These are phyloP conservation scores for Pipra filicauda DNA, from an alignment of 2,113 vertebrate species.

Conservation along the genomic window DNA sequence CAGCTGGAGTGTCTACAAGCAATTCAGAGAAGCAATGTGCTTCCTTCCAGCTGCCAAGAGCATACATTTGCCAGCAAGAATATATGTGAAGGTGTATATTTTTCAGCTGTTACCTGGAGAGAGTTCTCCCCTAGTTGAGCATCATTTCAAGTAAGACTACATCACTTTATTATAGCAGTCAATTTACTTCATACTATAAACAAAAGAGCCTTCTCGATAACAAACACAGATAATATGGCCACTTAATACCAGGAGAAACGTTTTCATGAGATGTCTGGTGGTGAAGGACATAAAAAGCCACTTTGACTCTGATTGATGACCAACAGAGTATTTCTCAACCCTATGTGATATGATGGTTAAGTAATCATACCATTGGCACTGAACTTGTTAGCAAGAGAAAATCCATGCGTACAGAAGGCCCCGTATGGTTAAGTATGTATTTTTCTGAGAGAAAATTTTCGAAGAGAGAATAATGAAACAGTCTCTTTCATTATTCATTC, in stretches of 20 bases:
- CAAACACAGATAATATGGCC: no score
- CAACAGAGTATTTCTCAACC: not conserved
- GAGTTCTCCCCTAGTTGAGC: not conserved
- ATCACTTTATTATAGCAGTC: not conserved
- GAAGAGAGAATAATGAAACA: slow-evolving; percentile 37
- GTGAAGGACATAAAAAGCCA: not conserved
- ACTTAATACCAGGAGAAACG: not conserved
- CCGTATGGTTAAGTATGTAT: not conserved
- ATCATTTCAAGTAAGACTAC: not conserved
- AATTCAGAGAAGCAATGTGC: not conserved
- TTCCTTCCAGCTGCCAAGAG: not conserved
- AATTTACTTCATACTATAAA: not conserved
- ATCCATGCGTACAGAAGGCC: not conserved
- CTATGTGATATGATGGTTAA: not conserved
- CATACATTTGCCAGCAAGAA: not conserved
- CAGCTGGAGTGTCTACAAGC: not conserved
- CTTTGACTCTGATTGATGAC: not conserved
- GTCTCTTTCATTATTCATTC: slow-evolving; percentile 39
- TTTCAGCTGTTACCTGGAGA: not conserved
- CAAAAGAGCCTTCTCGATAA: not conserved
- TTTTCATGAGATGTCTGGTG: not conserved
- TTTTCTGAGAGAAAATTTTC: slow-evolving; percentile 31
- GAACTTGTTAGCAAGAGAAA: not conserved
- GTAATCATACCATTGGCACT: not conserved
- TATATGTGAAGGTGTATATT: not conserved